phyloP scores from a whole-genome alignment of 2,113 vertebrate species.

The Amazona guildingii region DNA sequence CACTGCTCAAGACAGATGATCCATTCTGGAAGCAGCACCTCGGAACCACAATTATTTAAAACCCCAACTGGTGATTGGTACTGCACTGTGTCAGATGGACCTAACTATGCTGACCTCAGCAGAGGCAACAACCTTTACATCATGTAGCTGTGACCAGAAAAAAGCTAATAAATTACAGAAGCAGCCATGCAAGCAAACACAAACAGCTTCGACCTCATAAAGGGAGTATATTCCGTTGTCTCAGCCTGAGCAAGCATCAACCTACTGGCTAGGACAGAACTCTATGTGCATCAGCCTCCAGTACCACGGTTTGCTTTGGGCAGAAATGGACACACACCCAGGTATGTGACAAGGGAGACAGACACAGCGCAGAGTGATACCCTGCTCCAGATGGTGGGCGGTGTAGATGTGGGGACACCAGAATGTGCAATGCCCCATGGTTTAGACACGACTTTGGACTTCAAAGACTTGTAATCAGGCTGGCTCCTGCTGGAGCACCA shows the following conservation, averaged over 20 bases:
- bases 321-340: not conserved
- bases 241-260: not conserved
- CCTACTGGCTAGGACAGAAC: not conserved
- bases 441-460: not conserved
- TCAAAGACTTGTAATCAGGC: not conserved
- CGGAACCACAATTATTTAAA: not conserved
- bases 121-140: not conserved
- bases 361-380: not conserved
- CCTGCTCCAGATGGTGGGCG: not conserved
- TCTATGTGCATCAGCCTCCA: not conserved
- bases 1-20: not conserved
- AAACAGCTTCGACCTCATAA: not conserved
- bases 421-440: not conserved
- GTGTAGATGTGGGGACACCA: not conserved
- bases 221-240: not conserved
- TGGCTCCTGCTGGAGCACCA: not conserved
- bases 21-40: not conserved
- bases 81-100: not conserved
- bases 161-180: not conserved
- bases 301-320: not conserved
- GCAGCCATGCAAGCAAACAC: not conserved
- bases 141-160: not conserved
- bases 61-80: not conserved
- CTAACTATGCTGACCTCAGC: not conserved
- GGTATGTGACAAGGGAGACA: not conserved